Evolutionary conservation across 2,888 invertebrate species (phyloP).

Genomic region (Zeuzera pyrina): DNA sequence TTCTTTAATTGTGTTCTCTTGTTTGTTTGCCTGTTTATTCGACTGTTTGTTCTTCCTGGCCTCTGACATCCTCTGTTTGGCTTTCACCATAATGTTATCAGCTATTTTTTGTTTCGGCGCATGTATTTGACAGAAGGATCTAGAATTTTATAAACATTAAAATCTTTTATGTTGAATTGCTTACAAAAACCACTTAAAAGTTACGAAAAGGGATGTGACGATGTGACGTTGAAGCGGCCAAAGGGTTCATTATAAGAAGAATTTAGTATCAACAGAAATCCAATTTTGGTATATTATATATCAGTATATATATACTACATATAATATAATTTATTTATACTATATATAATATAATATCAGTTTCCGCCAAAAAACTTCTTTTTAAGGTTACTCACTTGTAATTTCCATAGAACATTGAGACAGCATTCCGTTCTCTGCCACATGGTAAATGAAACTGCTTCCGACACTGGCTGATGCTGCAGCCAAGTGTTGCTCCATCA

Average conservation of each 20-base stretch:
- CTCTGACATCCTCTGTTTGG: slow-evolving; percentile 19
- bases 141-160: slow-evolving; percentile 28
- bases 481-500: slow-evolving; percentile 81
- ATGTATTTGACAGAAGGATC: slow-evolving; percentile 77
- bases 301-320: no score
- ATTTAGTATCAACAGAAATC: no score
- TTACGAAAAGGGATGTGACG: no score
- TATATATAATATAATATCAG: no score
- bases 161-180: no score
- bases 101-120: slow-evolving; percentile 68
- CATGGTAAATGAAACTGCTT: slow-evolving; percentile 84
- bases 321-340: no score
- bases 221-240: no score
- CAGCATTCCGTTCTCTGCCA: slow-evolving; percentile 75
- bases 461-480: slow-evolving; percentile 76
- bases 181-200: no score
- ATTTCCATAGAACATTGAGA: slow-evolving; percentile 76
- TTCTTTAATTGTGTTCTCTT: neutral
- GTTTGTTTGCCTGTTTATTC: neutral
- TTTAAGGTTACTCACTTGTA: slow-evolving; percentile 51
- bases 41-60: neutral
- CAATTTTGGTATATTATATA: no score
- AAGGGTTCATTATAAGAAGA: no score
- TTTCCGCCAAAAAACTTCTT: no score
- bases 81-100: slow-evolving; percentile 34